These are phyloP conservation scores for Drosophila neocordata DNA, from an alignment of 1,140 invertebrate species.

Conservation along the genomic window DNA sequence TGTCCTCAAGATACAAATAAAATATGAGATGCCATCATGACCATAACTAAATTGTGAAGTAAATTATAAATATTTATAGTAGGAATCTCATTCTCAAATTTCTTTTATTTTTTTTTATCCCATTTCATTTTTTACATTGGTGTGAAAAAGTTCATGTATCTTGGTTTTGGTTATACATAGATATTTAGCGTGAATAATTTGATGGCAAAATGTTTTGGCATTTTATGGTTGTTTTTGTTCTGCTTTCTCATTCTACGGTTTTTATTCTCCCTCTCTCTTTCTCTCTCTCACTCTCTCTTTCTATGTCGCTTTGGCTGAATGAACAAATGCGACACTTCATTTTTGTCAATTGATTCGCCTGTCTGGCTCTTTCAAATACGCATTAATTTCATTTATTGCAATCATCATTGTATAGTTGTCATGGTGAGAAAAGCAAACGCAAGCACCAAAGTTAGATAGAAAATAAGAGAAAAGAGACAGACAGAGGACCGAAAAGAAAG, in stretches of 20 bases:
- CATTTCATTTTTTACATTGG: not conserved
- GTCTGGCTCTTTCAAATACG: slow-evolving; percentile 79
- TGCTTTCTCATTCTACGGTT: slow-evolving; percentile 6
- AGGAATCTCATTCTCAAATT: not conserved
- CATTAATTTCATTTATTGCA: slow-evolving; percentile 81
- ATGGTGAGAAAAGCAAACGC: slow-evolving; percentile 70
- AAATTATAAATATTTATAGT: slow-evolving; percentile 2
- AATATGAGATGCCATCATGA: not conserved
- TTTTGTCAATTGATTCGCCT: slow-evolving; percentile 80
- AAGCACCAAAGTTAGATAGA: slow-evolving; percentile 59
- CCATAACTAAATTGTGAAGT: slow-evolving; percentile 1
- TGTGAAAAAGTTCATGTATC: not conserved
- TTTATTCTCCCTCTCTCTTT: slow-evolving; percentile 16
- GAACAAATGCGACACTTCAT: slow-evolving; percentile 65
- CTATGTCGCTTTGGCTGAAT: slow-evolving; percentile 21
- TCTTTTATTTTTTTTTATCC: not conserved
- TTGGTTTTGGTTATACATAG: not conserved
- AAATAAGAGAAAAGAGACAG: slow-evolving; percentile 25
- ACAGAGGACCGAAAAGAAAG: not conserved
- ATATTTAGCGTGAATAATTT: slow-evolving; percentile 2
- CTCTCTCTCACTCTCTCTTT: slow-evolving; percentile 30
- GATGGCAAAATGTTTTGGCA: slow-evolving; percentile 21
- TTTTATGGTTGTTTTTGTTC: slow-evolving; percentile 9
- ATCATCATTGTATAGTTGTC: slow-evolving; percentile 76
- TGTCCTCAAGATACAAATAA: not conserved